Base-by-base conservation (phyloP, 2,888 invertebrate genomes). In the Charanyca ferruginea region DNA sequence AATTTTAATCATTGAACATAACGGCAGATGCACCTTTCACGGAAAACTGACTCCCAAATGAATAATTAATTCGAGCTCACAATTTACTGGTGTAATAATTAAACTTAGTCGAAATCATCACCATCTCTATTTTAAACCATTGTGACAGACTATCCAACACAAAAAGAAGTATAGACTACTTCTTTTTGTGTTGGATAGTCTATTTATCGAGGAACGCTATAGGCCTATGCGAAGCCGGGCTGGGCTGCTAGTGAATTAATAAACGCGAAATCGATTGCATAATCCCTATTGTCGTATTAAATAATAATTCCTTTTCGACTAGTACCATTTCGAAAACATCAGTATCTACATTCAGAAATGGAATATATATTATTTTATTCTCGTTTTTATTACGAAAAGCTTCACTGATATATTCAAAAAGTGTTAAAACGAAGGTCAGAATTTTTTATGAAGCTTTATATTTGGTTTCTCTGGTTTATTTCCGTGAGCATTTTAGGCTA, bases 301-400 rank as follows among this genome's bases (percentile, higher is more conserved):
- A 49, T 23, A 38, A 48, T 44, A 22, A 61, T 48, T 20, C 0
- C 4, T 35, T 25, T 44, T 23, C 23, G 13, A 22, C 7, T 60
- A 20, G 35, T 16, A 18, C 16, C 1, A 35, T 45, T 65, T 69
- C 28, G 45, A 41, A 22, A n/a, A 4, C 18, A 54, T 76, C 58
- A 61, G n/a, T n/a, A n/a, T n/a, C n/a, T n/a, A n/a, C 3, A 49
- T 45, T 18, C 3, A 54, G n/a, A 60, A 59, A 59, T 49, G 47
- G 20, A 41, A 44, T 35, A 54, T 13, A 18, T 25, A 16, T 35
- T 13, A 25, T 20, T 52, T 11, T n/a, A n/a, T n/a, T 11, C 1
- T 54, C 23, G 13, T 6, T n/a, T n/a, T n/a, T 35, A 22, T n/a
- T 16, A 3, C 16, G 9, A 0, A 32, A 25, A 32, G 7, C 11